phyloP scores from a whole-genome alignment of 2,888 invertebrate genomes.

The Drepana falcataria region DNA sequence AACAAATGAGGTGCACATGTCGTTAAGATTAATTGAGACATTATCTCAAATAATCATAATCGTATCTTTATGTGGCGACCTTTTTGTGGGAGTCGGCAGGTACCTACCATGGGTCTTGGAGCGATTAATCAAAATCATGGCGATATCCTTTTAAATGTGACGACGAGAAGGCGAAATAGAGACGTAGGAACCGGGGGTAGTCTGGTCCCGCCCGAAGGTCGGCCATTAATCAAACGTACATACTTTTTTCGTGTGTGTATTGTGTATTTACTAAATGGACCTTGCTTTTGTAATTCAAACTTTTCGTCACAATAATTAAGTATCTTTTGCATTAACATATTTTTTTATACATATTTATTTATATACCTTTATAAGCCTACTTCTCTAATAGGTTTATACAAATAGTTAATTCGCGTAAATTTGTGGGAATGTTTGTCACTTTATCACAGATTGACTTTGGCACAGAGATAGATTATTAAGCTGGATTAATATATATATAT shows the following conservation, averaged over 20 bases:
- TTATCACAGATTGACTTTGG: too few relatives aligned
- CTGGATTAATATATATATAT: too few relatives aligned
- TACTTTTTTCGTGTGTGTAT: slow-evolving; percentile 12
- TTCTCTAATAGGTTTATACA: too few relatives aligned
- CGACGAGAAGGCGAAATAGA: slow-evolving; percentile 58
- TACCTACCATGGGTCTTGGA: slow-evolving; percentile 39
- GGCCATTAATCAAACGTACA: slow-evolving; percentile 31
- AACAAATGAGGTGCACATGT: slow-evolving; percentile 36
- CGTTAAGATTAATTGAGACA: slow-evolving; percentile 66
- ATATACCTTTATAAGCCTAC: too few relatives aligned
- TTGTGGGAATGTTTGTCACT: too few relatives aligned
- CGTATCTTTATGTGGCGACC: slow-evolving; percentile 42
- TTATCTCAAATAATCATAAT: slow-evolving; percentile 63
- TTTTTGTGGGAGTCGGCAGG: slow-evolving; percentile 68
- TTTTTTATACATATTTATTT: too few relatives aligned
- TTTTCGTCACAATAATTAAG: slow-evolving; percentile 5
- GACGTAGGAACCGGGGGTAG: slow-evolving; percentile 39
- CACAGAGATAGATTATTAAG: too few relatives aligned
- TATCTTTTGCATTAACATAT: neutral
- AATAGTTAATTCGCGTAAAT: too few relatives aligned
- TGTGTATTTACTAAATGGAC: neutral
- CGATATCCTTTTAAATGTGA: slow-evolving; percentile 53
- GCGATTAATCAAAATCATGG: slow-evolving; percentile 67
- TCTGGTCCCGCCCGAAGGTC: slow-evolving; percentile 48
- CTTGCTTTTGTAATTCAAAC: slow-evolving; percentile 8